Base-by-base conservation (phyloP, 2,113 vertebrate genomes). In the Pantherophis guttatus region DNA sequence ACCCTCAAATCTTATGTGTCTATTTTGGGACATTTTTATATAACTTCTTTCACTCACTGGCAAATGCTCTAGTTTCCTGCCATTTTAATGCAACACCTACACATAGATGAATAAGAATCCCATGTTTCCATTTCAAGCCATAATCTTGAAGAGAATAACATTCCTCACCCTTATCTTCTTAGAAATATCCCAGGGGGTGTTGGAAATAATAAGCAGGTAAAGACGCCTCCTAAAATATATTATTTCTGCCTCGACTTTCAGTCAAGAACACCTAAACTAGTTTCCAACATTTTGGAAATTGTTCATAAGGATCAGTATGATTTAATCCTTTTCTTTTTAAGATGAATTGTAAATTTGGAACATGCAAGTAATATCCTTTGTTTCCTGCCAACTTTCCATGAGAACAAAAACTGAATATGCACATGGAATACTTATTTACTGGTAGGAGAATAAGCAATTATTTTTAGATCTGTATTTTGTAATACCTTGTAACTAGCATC, bases 391-490 rank as follows among this genome's bases (percentile, higher is more conserved):
- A 86, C 15, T 86, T 39, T 50, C 90, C 94, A 92, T 93, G 54
- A 90, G 86, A 92, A 7, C 93, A 17, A 93, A 17, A 48, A 91
- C 75, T 87, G 59, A 93, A 29, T 57, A 39, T 58, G 90, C 94
- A 91, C 94, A 92, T 10, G 1, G 1, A 62, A 59, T 87, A 94
- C 55, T 44, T 55, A 93, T 90, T 94, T 95, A 96, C 89, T 94
- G 94, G 90, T 65, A 29, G 95, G 93, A 96, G 95, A 95, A 97
- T 92, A 96, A 96, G 95, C 94, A 97, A 95, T 90, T 97, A 95
- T 96, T 94, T 96, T 93, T 94, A 94, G 92, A 97, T 96, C 93
- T 97, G 48, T 95, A 96, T 97, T 95, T 97, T 94, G 91, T 65
- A 93, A 94, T 95, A 96, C 94, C 90, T 94, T 95, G 91, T 58